Evolutionary conservation across 2,888 invertebrate genomes (phyloP).

Genomic region (Eledona agricola): DNA sequence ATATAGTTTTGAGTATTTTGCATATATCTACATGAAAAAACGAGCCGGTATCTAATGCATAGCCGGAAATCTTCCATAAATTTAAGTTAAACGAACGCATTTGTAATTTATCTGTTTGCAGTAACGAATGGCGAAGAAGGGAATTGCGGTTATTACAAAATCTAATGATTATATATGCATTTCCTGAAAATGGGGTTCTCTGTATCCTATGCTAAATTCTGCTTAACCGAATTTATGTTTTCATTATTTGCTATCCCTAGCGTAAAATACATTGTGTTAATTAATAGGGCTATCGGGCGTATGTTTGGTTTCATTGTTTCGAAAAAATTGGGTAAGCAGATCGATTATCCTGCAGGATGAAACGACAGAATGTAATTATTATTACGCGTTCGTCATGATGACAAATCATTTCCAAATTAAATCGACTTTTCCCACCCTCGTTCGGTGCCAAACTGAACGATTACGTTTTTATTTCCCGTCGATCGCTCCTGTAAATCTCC

Average conservation of each 20-base stretch:
- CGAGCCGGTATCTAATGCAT: no score
- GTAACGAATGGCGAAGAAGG: not conserved
- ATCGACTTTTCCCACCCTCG: constrained; percentile 9
- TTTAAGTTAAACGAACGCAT: no score
- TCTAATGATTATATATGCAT: constrained; percentile 14
- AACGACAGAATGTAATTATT: constrained; percentile 16
- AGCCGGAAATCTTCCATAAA: no score
- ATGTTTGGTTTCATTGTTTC: constrained; percentile 1
- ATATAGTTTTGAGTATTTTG: constrained; percentile 1
- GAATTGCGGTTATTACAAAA: constrained; percentile 5
- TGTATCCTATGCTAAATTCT: constrained; percentile 24
- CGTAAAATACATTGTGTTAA: constrained; percentile 21
- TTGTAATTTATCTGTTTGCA: not conserved
- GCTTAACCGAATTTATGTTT: constrained; percentile 23
- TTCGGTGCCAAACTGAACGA: constrained; percentile 16
- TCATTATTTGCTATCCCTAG: constrained; percentile 22
- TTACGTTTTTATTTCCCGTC: constrained; percentile 25
- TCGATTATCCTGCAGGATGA: constrained; percentile 5
- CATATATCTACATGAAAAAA: no score
- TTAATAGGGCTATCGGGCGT: constrained; percentile 8
- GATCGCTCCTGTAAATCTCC: constrained; percentile 23
- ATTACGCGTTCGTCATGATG: constrained; percentile 16
- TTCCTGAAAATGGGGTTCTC: constrained; percentile 6
- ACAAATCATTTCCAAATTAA: constrained; percentile 16
- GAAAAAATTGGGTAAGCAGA: constrained; percentile 7